Evolutionary conservation across 1,140 invertebrate species (phyloP).

Genomic region (Drosophila pachea): DNA sequence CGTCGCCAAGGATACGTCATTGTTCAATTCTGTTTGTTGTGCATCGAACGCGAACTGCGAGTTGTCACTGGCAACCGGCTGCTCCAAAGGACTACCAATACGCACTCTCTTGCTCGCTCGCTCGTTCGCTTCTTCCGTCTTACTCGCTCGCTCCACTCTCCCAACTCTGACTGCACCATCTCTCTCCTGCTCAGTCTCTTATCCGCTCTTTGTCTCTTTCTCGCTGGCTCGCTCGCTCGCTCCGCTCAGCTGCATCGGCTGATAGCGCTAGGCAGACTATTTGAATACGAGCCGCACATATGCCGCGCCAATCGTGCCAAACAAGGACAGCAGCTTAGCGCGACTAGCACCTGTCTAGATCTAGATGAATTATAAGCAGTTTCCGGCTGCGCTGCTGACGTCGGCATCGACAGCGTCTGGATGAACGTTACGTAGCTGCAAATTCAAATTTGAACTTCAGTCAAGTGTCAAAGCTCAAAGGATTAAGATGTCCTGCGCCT

Average conservation of each 20-base stretch:
- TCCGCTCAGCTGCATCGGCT: slow-evolving; percentile 30
- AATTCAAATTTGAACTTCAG: slow-evolving; percentile 77
- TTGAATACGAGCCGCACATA: slow-evolving; percentile 28
- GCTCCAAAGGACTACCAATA: slow-evolving; percentile 8
- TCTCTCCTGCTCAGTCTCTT: background rate
- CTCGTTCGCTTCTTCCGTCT: too few species aligned
- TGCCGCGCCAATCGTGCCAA: slow-evolving; percentile 26
- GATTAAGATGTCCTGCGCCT: slow-evolving; percentile 75
- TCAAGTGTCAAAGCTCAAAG: slow-evolving; percentile 78
- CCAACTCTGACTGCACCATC: background rate
- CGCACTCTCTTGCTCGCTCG: too few species aligned
- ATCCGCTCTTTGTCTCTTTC: background rate
- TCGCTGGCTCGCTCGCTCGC: background rate
- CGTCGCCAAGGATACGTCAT: slow-evolving; percentile 78
- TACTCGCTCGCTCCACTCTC: too few species aligned
- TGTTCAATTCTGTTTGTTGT: slow-evolving; percentile 62
- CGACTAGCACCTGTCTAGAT: slow-evolving; percentile 67
- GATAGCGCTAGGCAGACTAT: slow-evolving; percentile 30
- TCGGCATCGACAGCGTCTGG: slow-evolving; percentile 1
- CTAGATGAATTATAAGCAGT: slow-evolving; percentile 52
- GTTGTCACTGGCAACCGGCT: slow-evolving; percentile 62
- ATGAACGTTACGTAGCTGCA: slow-evolving; percentile 65
- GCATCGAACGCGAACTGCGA: slow-evolving; percentile 30
- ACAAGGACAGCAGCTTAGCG: slow-evolving; percentile 59
- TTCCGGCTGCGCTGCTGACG: slow-evolving; percentile 42